Evolutionary conservation across 2,888 invertebrate genomes (phyloP), one percentile per base, ranked within the genome.

Genomic region (Melipona bicolor): DNA sequence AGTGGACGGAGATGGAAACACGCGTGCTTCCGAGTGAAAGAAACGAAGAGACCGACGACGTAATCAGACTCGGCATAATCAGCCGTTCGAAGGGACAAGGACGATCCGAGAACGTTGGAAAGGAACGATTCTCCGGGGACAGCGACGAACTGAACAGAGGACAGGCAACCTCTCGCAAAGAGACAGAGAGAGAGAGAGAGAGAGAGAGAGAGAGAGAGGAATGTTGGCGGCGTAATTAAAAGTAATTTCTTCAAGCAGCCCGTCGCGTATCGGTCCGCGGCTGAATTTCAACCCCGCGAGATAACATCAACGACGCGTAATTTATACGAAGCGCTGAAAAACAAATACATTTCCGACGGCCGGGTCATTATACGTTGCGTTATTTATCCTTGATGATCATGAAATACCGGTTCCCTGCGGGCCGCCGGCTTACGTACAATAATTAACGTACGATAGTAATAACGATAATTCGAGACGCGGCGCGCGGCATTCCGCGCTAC

Each of bases 361-460:
- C 84, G 84, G 79, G 85, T 86, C 86, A 83, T 89, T 87, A 86
- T 81, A 84, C 83, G 81, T 72, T 74, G 83, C 82, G 89, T 89
- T 89, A 89, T 89, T 89, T 89, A 89, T 89, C 85, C 89, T 86
- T 87, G 91, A 90, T 89, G 91, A 90, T 88, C 91, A 89, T 88
- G 89, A 87, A 88, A 86, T 87, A 89, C 89, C 88, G 89, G 88
- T 89, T 87, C 81, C 83, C 86, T 82, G 76, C 83, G 81, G 82
- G 70, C 72, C 79, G 70, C 70, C 79, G 84, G 81, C 89, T 80
- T 81, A 76, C 87, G 81, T 87, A 89, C 87, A 89, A 89, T 89
- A 89, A 89, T 89, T 89, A 89, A 89, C 89, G 87, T 87, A 87
- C 89, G 89, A 89, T 89, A 89, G 88, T 87, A 89, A 89, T 89